Evolutionary conservation across 64 coral and sea anemone species (phyloP).

Genomic region (Cladopsammia gracilis): DNA sequence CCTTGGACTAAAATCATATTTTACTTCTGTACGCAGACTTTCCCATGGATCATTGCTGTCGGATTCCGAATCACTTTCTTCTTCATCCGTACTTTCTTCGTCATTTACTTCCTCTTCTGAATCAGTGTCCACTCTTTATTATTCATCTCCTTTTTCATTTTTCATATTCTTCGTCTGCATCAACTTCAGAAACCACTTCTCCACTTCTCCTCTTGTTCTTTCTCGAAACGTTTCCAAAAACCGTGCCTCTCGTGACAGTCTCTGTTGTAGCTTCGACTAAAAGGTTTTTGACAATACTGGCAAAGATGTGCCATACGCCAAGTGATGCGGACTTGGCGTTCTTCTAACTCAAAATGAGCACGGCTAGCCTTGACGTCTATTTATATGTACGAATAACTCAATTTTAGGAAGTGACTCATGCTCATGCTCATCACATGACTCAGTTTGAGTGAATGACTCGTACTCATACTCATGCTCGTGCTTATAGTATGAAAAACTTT

Average conservation of each 20-base stretch:
- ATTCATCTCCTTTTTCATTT: too few relatives aligned
- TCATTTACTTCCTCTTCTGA: neutral
- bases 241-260: neutral
- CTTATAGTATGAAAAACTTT: too few relatives aligned
- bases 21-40: neutral
- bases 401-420: neutral
- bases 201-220: neutral
- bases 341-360: neutral
- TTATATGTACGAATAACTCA: neutral
- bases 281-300: neutral
- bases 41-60: neutral
- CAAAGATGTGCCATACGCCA: neutral
- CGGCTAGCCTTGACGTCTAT: neutral
- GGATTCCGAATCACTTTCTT: neutral
- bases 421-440: too few relatives aligned
- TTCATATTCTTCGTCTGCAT: too few relatives aligned
- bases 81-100: neutral
- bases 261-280: neutral
- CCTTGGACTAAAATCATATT: neutral
- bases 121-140: neutral
- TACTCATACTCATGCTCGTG: too few relatives aligned
- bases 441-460: too few relatives aligned
- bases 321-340: too few relatives aligned
- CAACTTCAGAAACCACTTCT: neutral
- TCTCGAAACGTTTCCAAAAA: neutral